Evolutionary conservation across 2,888 invertebrate genomes (phyloP), one percentile per base, ranked within the genome.

Genomic region (Pachymerium ferrugineum): DNA sequence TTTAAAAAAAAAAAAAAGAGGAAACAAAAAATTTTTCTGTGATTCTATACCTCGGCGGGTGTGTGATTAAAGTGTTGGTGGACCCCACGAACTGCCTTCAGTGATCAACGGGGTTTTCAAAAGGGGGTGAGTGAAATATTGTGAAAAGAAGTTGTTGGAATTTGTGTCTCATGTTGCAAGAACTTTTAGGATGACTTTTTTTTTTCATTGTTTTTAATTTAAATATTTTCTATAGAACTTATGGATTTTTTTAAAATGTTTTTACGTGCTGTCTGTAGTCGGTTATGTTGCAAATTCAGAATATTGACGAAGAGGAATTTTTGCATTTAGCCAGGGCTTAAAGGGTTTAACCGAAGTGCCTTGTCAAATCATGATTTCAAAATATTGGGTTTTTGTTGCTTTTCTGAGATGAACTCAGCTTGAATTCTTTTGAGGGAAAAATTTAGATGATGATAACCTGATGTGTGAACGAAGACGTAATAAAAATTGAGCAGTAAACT

Each of bases 281-380:
- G n/a, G 22, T 62, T 54, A 6, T 25, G 62, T 62, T 62, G 62
- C 62, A 62, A 62, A 28, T 22, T 28, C 25, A 28, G 28, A 28
- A 62, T 62, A 62, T 62, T 62, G 0, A 54, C n/a, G n/a, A 47
- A 3, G 22, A 54, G 47, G 25, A 25, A 62, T 62, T 62, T 62
- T 62, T 62, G 62, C 12, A 62, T 25, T 62, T 62, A 62, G 25
- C 62, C 62, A 62, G 62, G 62, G 62, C 62, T 62, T 62, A 28
- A 62, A 62, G 62, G 62, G 25, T 62, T 25, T 62, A 62, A 62
- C 62, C 62, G 28, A 62, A 25, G 62, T 62, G 62, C 62, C 62
- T 62, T 62, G 62, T 62, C 25, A 62, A 28, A 28, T 62, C 28
- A 28, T 25, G 22, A 62, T 62, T 62, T 28, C 2, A 28, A 10